phyloP scores from a whole-genome alignment of 2,113 vertebrate species.

The Phalacrocorax brasilianus region DNA sequence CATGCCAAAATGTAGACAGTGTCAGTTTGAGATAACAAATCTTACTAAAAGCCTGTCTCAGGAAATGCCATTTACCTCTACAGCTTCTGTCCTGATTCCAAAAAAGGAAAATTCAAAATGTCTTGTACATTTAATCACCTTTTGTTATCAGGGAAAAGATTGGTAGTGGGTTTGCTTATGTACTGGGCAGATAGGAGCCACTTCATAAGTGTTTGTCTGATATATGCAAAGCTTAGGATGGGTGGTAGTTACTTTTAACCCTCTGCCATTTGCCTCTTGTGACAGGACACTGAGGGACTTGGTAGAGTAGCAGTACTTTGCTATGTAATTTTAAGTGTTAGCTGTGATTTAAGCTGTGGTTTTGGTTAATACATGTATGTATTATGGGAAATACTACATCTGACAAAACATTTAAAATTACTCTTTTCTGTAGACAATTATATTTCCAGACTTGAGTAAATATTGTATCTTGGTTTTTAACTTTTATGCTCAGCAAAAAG shows the following conservation, averaged over 20 bases:
- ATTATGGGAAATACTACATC: background rate
- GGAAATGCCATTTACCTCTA: slow-evolving; percentile 52
- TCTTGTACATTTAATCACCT: slow-evolving; percentile 32
- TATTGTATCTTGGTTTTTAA: background rate
- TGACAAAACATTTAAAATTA: background rate
- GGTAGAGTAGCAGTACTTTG: background rate
- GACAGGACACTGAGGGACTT: background rate
- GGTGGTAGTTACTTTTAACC: slow-evolving; percentile 51
- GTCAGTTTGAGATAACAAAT: slow-evolving; percentile 3
- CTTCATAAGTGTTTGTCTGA: slow-evolving; percentile 28
- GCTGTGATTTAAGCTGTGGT: background rate
- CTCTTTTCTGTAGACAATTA: background rate
- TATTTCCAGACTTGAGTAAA: slow-evolving; percentile 16
- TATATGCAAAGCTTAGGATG: background rate
- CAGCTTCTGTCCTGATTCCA: slow-evolving; percentile 26
- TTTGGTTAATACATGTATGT: background rate
- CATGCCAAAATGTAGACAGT: background rate
- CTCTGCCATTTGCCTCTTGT: slow-evolving; percentile 33
- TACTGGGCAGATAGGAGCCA: slow-evolving; percentile 36
- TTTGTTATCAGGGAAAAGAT: slow-evolving; percentile 43
- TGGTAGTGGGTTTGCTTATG: slow-evolving; percentile 52
- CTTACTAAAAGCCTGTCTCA: slow-evolving; percentile 27
- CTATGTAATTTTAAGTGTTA: background rate
- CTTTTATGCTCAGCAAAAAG: background rate
- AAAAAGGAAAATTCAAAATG: slow-evolving; percentile 55